These are phyloP conservation scores for Agrochola lota DNA, from an alignment of 2,888 invertebrate genomes.

Conservation along the genomic window DNA sequence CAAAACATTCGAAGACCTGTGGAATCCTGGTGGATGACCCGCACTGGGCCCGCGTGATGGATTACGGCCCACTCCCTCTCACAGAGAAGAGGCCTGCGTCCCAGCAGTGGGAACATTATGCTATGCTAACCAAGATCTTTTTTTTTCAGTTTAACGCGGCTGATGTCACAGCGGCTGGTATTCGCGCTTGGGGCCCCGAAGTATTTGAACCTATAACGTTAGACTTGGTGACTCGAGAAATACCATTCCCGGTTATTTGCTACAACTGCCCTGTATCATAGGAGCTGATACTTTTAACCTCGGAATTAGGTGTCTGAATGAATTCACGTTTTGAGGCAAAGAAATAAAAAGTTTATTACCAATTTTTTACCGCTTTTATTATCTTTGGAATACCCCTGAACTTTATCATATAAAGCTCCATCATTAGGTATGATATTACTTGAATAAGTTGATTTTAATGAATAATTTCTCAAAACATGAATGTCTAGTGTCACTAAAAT, in stretches of 20 bases:
- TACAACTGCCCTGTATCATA: conserved; percentile 73
- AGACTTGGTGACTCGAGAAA: conserved; percentile 68
- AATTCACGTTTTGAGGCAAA: neutral
- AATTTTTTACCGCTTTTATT: neutral
- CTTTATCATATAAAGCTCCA: no score
- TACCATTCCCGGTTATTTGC: conserved; percentile 79
- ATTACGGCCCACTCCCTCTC: neutral
- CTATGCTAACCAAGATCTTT: neutral
- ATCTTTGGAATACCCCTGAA: neutral
- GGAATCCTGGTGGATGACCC: neutral
- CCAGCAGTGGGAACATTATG: neutral
- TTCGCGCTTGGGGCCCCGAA: conserved; percentile 74
- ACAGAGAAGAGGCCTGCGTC: neutral
- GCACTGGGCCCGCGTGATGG: neutral
- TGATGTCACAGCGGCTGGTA: conserved; percentile 63
- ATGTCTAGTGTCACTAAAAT: no score
- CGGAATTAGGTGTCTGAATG: neutral
- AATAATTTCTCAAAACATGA: no score
- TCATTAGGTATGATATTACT: no score
- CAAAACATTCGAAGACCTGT: neutral
- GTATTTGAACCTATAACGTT: conserved; percentile 74
- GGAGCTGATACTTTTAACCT: neutral
- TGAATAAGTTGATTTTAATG: no score
- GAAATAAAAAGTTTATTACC: neutral
- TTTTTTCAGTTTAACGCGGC: conserved; percentile 75